Percentiles rank a stretch among this genome's conserved stretches.
phyloP scores from a whole-genome alignment of 2,888 invertebrate genomes.

The Cataglyphis altisquamis region DNA sequence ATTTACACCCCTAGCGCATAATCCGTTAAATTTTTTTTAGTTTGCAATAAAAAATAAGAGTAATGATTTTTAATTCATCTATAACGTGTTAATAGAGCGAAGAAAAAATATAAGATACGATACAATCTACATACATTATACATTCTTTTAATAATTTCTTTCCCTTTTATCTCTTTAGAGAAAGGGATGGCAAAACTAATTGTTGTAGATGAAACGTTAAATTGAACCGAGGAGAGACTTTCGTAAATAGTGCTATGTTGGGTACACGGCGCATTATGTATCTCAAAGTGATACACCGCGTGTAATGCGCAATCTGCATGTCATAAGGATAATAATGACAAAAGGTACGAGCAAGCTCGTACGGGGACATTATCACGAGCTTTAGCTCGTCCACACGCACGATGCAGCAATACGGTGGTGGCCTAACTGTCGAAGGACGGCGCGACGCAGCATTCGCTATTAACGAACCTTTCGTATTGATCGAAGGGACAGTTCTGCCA shows the following conservation, averaged over 20 bases:
- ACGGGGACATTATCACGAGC: slow-evolving; percentile 51
- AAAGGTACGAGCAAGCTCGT: slow-evolving; percentile 57
- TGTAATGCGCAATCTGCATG: slow-evolving; percentile 68
- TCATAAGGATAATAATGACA: slow-evolving; percentile 65
- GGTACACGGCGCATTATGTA: slow-evolving; percentile 44
- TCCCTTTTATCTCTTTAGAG: neutral
- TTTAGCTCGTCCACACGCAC: slow-evolving; percentile 23
- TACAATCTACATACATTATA: neutral
- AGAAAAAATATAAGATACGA: neutral
- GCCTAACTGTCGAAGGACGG: slow-evolving; percentile 41
- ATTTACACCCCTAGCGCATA: neutral
- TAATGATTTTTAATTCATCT: neutral
- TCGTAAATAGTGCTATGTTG: slow-evolving; percentile 28
- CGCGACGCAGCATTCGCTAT: slow-evolving; percentile 39
- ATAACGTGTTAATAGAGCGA: neutral
- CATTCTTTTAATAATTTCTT: slow-evolving; percentile 14
- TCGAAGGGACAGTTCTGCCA: slow-evolving; percentile 44
- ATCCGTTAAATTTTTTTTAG: neutral
- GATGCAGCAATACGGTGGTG: slow-evolving; percentile 34
- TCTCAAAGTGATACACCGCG: slow-evolving; percentile 63
- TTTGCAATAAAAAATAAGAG: neutral
- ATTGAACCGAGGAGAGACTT: slow-evolving; percentile 50
- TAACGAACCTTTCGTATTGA: slow-evolving; percentile 56
- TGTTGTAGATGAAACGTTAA: slow-evolving; percentile 33
- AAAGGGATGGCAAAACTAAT: neutral